Base-by-base conservation (phyloP, 2,797 vertebrate species). In the Gallinago stenura region DNA sequence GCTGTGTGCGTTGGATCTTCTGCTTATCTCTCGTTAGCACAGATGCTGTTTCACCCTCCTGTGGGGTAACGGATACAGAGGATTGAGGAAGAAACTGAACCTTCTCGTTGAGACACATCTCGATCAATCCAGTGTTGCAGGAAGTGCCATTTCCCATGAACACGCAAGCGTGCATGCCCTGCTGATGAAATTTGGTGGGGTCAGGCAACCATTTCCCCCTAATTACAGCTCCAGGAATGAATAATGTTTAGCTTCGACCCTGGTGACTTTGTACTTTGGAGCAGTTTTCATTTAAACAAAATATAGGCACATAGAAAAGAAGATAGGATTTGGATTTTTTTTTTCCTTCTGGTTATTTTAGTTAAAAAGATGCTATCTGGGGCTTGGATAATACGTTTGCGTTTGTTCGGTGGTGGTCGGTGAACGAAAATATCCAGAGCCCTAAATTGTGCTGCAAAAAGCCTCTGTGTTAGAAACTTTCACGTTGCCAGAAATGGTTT, bases 141-240 rank as follows among this genome's bases (percentile, higher is more conserved):
- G 89, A 96, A 94, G 89, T 75, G 53, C 73, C 31, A 31, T 87
- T 87, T 92, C 90, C 91, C 95, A 68, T 0, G 1, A 56, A 41
- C 1, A 0, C 3, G 0, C 76, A 58, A 41, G 50, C 0, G 1
- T 69, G 22, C 28, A 12, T 28, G n/a, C 45, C 2, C 62, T 46
- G 73, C 58, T 93, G 94, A 79, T 93, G 93, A 93, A 90, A 93
- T 83, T 82, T 65, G 16, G 68, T 73, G 92, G 92, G 93, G 75
- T 90, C 90, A 73, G 88, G 83, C 83, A 48, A 73, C 82, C 90
- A 54, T 61, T 96, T 93, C 86, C 92, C 91, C 83, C 78, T 85
- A 35, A 79, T 89, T 92, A 66, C 75, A 89, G 64, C 71, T 93
- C 76, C 25, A 60, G 65, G 43, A 92, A 83, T 58, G 39, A 84